Base-by-base conservation (phyloP, 2,888 invertebrate species). In the Eupelmus urozonus region DNA sequence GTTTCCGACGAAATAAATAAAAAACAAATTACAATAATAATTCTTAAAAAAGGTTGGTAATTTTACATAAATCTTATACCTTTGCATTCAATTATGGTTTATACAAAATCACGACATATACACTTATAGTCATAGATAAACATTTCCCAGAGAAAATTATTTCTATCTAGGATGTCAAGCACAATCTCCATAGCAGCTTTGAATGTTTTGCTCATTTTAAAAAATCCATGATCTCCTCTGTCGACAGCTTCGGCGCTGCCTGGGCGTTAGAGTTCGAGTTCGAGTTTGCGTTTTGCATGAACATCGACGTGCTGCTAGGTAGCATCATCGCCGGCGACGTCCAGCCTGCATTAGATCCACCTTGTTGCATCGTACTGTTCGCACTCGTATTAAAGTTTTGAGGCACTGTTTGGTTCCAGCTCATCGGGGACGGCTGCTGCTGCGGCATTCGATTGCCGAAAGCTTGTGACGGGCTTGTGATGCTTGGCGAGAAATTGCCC, bases 191-290 rank as follows among this genome's bases (percentile, higher is more conserved):
- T 34, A 34, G 9, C 34, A 34, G 34, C 9, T 11, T 49, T 18
- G 9, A 9, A 34, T n/a, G 34, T 9, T 34, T 34, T 34, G 55
- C 81, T 85, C 81, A 85, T 81, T 85, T 88, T 70, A 88, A 85
- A 59, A 88, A 83, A 72, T 88, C 88, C 83, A 88, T 86, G 7
- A 88, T 87, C 75, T 88, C 88, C 79, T 86, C 85, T 0, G 85
- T 83, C 9, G 87, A 85, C 25, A 86, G 82, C 76, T 84, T 86
- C 9, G 73, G 79, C 80, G 71, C 76, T 34, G n/a, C 77, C 69
- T 77, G 80, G 49, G 76, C 75, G 27, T 80, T 80, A n/a, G n/a
- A n/a, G n/a, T n/a, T n/a, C n/a, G n/a, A n/a, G 27, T 76, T 80
- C 5, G 81, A 69, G n/a, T 81, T 62, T 25, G 51, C 2, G 49